Base-by-base conservation (phyloP, 2,797 vertebrate species). In the Danio aesculapii region DNA sequence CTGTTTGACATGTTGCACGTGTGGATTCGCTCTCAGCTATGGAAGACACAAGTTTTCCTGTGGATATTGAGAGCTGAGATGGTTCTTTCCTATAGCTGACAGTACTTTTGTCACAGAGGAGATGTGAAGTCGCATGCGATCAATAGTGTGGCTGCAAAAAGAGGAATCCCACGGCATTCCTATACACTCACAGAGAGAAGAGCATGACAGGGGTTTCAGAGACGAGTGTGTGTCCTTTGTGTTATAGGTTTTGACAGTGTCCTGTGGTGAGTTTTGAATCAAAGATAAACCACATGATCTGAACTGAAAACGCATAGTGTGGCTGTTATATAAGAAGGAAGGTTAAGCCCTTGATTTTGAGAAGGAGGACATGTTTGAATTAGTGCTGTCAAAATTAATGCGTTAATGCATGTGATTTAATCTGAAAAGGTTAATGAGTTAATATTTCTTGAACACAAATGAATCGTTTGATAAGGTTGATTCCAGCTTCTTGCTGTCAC, bases 41-140 rank as follows among this genome's bases (percentile, higher is more conserved):
- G 55, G 30, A 16, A 71, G 30, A 61, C 2, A 6, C 19, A 52
- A n/a, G 0, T 8, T 13, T 79, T 52, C 53, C 63, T 77, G 71
- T 50, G 57, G 47, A 44, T 71, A 44, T 47, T 62, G 55, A 75
- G 58, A 17, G 12, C 44, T 49, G 39, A 17, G 30, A 30, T 13
- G 41, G 44, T 70, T 61, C 39, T 43, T 71, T 49, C 30, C 58
- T 9, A 11, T 14, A 64, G 47, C 8, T 72, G 47, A 61, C 43
- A 75, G 19, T 50, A 66, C 69, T 80, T 41, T 19, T 73, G 77
- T 64, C 67, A 39, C n/a, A 63, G 59, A 46, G 68, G 17, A 55
- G 78, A 58, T 47, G 14, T 72, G 19, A n/a, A 46, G 77, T 80
- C 8, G 8, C 61, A 79, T 21, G 9, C 13, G 19, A 80, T 80